Conservation (phyloP, 2,888 invertebrate genomes). For the Dioctria linearis region DNA sequence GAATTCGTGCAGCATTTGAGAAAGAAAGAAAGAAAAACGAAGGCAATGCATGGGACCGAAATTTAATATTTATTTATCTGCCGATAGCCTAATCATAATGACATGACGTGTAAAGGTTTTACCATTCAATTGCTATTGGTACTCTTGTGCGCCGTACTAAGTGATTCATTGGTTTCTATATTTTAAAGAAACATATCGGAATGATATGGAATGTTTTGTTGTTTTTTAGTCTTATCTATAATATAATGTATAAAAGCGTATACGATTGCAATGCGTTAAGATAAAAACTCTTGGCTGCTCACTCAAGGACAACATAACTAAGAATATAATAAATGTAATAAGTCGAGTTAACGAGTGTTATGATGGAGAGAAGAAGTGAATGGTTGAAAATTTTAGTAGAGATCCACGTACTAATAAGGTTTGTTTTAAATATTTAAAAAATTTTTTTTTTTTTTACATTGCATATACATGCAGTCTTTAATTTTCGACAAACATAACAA, state of each 20-base stretch:
- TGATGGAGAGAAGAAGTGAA: not conserved
- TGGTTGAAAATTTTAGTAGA: not conserved
- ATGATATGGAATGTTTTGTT: not conserved
- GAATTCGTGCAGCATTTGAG: not conserved
- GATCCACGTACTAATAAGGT: not conserved
- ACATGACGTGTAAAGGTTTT: not conserved
- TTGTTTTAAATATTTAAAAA: not conserved
- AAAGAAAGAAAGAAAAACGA: not conserved
- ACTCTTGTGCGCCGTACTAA: not conserved
- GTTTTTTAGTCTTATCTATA: not conserved
- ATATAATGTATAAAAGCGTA: too few species aligned
- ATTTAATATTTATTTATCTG: not conserved
- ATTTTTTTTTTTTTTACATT: too few species aligned
- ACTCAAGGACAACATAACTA: not conserved
- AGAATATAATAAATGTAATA: not conserved
- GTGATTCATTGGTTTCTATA: too few species aligned
- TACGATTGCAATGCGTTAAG: not conserved
- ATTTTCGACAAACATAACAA: too few species aligned
- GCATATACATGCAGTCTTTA: too few species aligned
- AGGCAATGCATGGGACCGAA: not conserved
- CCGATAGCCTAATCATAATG: not conserved
- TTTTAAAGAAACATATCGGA: not conserved
- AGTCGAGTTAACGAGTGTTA: not conserved
- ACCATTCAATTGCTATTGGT: not conserved
- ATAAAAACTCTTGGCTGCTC: not conserved